These are phyloP conservation scores for Orthosia gothica DNA, from an alignment of 2,888 invertebrate species.

Conservation along the genomic window DNA sequence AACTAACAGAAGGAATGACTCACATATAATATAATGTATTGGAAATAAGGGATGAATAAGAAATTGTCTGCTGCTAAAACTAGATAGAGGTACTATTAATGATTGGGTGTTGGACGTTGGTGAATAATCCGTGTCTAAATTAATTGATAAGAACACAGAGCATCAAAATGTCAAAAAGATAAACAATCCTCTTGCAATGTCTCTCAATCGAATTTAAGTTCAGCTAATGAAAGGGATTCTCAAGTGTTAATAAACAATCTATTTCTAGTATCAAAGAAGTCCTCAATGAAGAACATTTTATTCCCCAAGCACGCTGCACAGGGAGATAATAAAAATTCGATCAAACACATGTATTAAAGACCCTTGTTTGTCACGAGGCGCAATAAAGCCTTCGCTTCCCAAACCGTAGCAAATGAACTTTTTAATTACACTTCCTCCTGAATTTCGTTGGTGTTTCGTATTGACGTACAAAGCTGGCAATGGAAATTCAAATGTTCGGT, in stretches of 20 bases:
- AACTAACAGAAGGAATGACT: too few relatives aligned
- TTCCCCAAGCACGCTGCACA: constrained; percentile 47
- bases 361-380: constrained; percentile 65
- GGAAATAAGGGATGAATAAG: too few relatives aligned
- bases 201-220: background rate
- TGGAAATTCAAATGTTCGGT: constrained; percentile 40
- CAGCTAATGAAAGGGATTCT: background rate
- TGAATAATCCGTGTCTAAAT: background rate
- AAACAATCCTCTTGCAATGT: background rate
- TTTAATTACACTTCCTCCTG: constrained; percentile 78
- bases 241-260: constrained; percentile 32
- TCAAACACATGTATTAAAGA: constrained; percentile 54
- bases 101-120: background rate
- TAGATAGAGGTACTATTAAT: too few relatives aligned
- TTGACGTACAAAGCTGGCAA: constrained; percentile 49
- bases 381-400: constrained; percentile 69
- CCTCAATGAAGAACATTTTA: constrained; percentile 14
- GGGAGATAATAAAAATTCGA: constrained; percentile 47
- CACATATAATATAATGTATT: too few relatives aligned
- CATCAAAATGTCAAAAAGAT: background rate
- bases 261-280: constrained; percentile 33
- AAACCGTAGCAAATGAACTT: constrained; percentile 74
- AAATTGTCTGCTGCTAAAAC: too few relatives aligned
- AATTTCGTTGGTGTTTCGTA: constrained; percentile 61
- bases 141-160: background rate